Base-by-base conservation (phyloP, 2,888 invertebrate genomes). In the Phyllotreta cruciferae region DNA sequence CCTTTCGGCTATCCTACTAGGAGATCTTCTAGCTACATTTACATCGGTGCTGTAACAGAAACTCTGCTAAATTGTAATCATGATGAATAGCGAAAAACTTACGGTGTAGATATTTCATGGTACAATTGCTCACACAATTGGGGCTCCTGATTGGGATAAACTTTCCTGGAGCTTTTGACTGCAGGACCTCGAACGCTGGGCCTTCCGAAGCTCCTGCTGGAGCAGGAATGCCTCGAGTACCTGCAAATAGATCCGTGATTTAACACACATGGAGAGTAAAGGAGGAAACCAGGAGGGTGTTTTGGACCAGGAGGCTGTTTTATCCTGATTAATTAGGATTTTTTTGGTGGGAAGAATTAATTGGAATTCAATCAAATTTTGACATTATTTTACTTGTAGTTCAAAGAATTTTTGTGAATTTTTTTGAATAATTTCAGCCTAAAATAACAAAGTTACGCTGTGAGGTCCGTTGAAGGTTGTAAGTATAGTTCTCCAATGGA, bases 81-180 rank as follows among this genome's bases (percentile, higher is more conserved):
- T 13, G 10, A 50, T 36, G n/a, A 50, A 52, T 1, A 37, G 37
- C 44, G 8, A 44, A 35, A 45, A 53, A 13, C 74, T 73, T 68
- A 74, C 74, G 74, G 75, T 7, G 75, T 69, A 39, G 72, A 71
- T 69, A 77, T 73, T 62, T 77, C 77, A 58, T 77, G 77, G 60
- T 77, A 77, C 63, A 75, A 49, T 53, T 72, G 71, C 50, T 73
- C 75, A 70, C 72, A 74, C 7, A 24, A 24, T 24, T 66, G 68
- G 49, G 63, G 63, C 44, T 73, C 70, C 34, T 72, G 70, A 54
- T 73, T 71, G 0, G 73, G 75, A 60, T 74, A 75, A 35, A 75
- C 72, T 63, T 70, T 73, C 50, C 73, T 68, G 9, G 67, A 63
- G 47, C 74, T 73, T 54, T 71, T 73, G 14, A 65, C 66, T 49